These are phyloP conservation scores for Balearica regulorum DNA, from an alignment of 2,797 vertebrate genomes.

Conservation along the genomic window DNA sequence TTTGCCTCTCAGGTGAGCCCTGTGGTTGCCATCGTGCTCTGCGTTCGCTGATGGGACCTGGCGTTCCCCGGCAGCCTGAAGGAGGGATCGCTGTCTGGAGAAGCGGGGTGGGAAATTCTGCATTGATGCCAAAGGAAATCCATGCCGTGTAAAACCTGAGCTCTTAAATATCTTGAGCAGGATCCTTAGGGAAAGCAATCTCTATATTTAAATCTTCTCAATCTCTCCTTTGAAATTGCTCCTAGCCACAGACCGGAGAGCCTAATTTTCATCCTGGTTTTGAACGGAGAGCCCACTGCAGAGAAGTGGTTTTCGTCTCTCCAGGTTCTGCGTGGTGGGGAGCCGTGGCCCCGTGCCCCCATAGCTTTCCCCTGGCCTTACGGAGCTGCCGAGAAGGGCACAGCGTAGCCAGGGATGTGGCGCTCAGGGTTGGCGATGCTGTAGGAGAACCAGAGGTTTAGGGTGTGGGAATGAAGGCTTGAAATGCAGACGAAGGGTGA, in stretches of 20 bases:
- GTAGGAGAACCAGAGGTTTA: background rate
- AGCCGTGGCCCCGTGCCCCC: background rate
- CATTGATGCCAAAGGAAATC: background rate
- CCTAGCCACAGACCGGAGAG: background rate
- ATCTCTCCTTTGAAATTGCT: constrained; percentile 5
- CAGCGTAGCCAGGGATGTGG: background rate
- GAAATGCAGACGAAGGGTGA: background rate
- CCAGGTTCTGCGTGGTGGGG: background rate
- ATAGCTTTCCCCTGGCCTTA: background rate
- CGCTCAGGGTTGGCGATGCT: background rate
- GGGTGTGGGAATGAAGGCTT: background rate
- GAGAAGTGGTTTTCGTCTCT: background rate
- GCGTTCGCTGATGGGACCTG: accelerated
- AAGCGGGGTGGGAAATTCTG: background rate
- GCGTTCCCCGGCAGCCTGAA: background rate
- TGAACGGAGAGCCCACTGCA: background rate
- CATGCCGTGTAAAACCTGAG: background rate
- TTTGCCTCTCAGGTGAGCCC: background rate
- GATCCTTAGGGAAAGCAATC: constrained; percentile 31
- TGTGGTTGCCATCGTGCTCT: background rate
- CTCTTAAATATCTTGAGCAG: constrained; percentile 26
- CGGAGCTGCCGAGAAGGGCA: accelerated
- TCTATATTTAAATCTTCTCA: constrained; percentile 49
- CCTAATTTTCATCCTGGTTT: constrained; percentile 15
- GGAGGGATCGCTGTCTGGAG: background rate